These are phyloP conservation scores for Chloropsis cyanopogon DNA, from an alignment of 2,113 vertebrate species.

Conservation along the genomic window DNA sequence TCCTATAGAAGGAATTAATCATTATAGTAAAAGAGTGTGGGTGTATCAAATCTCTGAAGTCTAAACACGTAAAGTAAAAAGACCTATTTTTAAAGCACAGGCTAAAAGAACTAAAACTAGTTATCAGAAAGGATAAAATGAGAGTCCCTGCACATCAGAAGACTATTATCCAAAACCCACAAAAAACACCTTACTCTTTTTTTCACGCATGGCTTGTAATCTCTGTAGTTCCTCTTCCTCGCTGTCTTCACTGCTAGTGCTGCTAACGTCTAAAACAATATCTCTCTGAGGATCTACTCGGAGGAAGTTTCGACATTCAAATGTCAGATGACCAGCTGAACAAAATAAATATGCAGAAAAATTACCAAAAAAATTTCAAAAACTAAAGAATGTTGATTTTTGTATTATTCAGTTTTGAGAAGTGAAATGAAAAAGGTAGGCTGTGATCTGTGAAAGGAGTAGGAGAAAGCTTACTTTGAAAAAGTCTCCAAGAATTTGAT, in stretches of 20 bases:
- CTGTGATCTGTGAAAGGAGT: neutral
- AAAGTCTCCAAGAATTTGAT: neutral
- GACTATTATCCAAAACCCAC: neutral
- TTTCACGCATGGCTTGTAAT: constrained; percentile 76
- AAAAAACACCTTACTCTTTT: constrained; percentile 67
- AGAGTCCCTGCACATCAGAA: neutral
- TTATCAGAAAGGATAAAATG: neutral
- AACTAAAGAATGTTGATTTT: neutral
- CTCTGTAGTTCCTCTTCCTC: constrained; percentile 77
- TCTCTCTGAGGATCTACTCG: constrained; percentile 95
- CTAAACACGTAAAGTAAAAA: neutral
- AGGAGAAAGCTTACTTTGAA: neutral
- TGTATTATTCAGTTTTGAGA: neutral
- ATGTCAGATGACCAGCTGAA: constrained; percentile 94
- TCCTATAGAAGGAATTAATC: neutral
- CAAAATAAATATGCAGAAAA: constrained; percentile 17
- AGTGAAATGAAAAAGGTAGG: neutral
- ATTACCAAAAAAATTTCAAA: neutral
- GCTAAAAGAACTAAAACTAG: neutral
- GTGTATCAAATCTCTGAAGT: neutral
- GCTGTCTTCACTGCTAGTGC: constrained; percentile 94
- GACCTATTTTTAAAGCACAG: neutral
- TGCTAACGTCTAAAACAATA: constrained; percentile 98
- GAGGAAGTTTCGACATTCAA: constrained; percentile 97
- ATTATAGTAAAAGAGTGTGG: neutral